Evolutionary conservation across 2,888 invertebrate species (phyloP), one percentile per base, ranked within the genome.

Genomic region (Glomeris marginata): DNA sequence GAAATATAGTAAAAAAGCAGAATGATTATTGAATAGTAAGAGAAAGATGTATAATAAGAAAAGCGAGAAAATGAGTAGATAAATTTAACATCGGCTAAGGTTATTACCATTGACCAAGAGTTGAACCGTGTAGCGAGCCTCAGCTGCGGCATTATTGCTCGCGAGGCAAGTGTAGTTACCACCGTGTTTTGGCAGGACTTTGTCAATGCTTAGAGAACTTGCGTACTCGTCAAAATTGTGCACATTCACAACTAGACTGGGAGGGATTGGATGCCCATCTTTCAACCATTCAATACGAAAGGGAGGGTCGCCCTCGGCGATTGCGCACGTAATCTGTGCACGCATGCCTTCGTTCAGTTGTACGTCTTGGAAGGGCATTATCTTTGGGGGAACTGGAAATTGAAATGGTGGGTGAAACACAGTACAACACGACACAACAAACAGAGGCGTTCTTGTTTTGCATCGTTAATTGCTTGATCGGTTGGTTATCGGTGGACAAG

Each of bases 51-150:
- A 21, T 20, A 20, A 42, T n/a, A 42, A 21, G 43, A n/a, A 10
- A 28, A 28, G 28, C 28, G 8, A 28, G 28, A 28, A 5, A 28
- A 28, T 28, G 28, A 28, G 28, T 28, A 28, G 28, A 5, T 5
- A 8, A 28, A 28, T 3, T 28, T 28, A 28, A 28, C 28, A 28
- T 28, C 28, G 28, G 28, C 28, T 28, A 28, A 28, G 28, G 28
- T 34, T 38, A 41, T 54, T 54, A 54, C 54, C 54, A 41, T 54
- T 54, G 49, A 54, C 54, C 35, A 51, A 44, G 34, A 54, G 50
- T 40, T 44, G 47, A 20, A 53, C 44, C 16, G 54, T 47, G 46
- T 54, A 53, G 15, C 45, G 49, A 18, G 33, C 47, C 18, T 52
- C 45, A 13, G 54, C 54, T 28, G 28, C 28, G 34, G 54, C 54